phyloP scores from a whole-genome alignment of 2,797 vertebrate species.

The Eulemur rubriventer region DNA sequence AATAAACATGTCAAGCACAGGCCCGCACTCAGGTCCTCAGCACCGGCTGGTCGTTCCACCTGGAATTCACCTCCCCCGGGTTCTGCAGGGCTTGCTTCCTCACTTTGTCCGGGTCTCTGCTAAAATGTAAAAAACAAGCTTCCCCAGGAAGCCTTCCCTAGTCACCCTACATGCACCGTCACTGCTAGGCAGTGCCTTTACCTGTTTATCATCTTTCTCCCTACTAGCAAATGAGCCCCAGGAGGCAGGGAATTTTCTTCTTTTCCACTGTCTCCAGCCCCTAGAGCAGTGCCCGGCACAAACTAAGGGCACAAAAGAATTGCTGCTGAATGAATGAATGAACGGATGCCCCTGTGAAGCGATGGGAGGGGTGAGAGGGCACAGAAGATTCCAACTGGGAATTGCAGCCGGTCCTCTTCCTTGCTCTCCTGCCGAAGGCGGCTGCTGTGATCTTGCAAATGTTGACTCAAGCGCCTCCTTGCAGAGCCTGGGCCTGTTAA shows the following conservation, averaged over 20 bases:
- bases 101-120: not conserved
- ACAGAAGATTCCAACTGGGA: not conserved
- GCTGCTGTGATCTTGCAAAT: not conserved
- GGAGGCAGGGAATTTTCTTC: not conserved
- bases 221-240: not conserved
- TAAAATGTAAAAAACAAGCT: not conserved
- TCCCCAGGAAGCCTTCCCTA: not conserved
- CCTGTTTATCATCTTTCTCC: not conserved
- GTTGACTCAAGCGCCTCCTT: not conserved
- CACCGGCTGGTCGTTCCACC: not conserved
- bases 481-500: not conserved
- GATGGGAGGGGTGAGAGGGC: rapidly evolving
- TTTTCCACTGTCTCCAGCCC: not conserved
- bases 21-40: not conserved
- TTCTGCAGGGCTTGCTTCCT: not conserved
- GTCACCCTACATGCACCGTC: not conserved
- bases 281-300: not conserved
- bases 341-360: not conserved
- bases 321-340: not conserved
- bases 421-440: not conserved
- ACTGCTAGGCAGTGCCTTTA: not conserved
- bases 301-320: not conserved
- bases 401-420: not conserved
- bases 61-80: not conserved
- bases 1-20: too few relatives aligned